Percentiles rank a stretch among this genome's conserved stretches.
phyloP scores from a whole-genome alignment of 2,888 invertebrate species.

The Agrotis segetum region DNA sequence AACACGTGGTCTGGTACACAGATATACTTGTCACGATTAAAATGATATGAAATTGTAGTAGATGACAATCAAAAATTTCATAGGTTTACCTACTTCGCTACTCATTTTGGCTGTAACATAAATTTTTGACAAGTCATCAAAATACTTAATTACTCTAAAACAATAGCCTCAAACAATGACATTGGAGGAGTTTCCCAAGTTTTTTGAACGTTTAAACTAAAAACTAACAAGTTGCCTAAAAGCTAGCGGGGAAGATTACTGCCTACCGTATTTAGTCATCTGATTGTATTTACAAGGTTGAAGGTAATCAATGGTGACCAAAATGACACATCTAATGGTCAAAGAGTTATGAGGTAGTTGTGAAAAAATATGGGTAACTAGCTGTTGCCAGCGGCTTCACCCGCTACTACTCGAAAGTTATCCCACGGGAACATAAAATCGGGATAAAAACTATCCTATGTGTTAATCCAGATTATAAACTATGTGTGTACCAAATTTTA shows the following conservation, averaged over 20 bases:
- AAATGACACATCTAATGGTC: conserved; percentile 41
- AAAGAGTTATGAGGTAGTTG: conserved; percentile 17
- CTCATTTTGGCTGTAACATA: background rate
- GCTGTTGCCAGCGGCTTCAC: too few relatives aligned
- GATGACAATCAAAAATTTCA: too few relatives aligned
- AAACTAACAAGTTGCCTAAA: conserved; percentile 29
- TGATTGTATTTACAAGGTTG: conserved; percentile 26
- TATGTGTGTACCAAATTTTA: too few relatives aligned
- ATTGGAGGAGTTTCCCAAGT: conserved; percentile 27
- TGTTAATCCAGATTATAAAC: too few relatives aligned
- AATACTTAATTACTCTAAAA: conserved; percentile 23
- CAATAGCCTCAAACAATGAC: conserved; percentile 24
- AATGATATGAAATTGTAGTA: too few relatives aligned
- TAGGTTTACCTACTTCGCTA: too few relatives aligned
- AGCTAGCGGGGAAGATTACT: conserved; percentile 4
- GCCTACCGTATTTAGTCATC: conserved; percentile 27
- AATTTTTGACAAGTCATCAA: background rate
- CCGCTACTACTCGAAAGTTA: too few relatives aligned
- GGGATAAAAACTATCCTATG: too few relatives aligned
- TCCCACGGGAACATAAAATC: too few relatives aligned
- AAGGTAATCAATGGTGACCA: conserved; percentile 20
- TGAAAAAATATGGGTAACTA: conserved; percentile 11
- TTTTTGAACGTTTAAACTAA: conserved; percentile 15
- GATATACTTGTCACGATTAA: too few relatives aligned
- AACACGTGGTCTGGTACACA: too few relatives aligned